phyloP scores from a whole-genome alignment of 2,888 invertebrate genomes.

The Zhuqinia jingwanae region DNA sequence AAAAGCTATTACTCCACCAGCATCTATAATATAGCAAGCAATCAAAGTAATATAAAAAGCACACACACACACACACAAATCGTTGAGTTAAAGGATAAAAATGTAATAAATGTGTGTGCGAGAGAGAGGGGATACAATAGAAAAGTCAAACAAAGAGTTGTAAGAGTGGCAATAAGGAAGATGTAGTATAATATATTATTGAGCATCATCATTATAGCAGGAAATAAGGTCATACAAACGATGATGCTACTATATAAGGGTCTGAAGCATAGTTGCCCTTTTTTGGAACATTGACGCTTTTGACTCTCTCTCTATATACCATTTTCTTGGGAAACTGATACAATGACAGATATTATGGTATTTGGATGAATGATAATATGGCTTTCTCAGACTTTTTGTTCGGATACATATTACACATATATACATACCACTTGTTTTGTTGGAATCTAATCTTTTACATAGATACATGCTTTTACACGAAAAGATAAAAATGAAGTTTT shows the following conservation, averaged over 20 bases:
- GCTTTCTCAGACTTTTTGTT: background rate
- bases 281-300: constrained; percentile 5
- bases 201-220: constrained; percentile 1
- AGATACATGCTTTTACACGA: too few species aligned
- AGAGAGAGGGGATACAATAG: background rate
- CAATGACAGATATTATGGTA: background rate
- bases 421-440: too few species aligned
- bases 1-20: background rate
- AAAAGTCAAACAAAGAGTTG: constrained; percentile 17
- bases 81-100: too few species aligned
- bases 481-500: too few species aligned
- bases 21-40: background rate
- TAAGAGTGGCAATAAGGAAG: constrained; percentile 24
- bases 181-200: too few species aligned
- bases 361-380: background rate
- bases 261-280: background rate
- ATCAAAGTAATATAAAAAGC: background rate
- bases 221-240: background rate
- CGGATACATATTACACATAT: too few species aligned
- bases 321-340: background rate
- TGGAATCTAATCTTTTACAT: too few species aligned
- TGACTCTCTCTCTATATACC: too few species aligned
- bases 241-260: background rate
- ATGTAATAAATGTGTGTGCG: too few species aligned
- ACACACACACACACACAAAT: too few species aligned